Conservation (phyloP, 2,888 invertebrate genomes). For the Nomada goodeniana region DNA sequence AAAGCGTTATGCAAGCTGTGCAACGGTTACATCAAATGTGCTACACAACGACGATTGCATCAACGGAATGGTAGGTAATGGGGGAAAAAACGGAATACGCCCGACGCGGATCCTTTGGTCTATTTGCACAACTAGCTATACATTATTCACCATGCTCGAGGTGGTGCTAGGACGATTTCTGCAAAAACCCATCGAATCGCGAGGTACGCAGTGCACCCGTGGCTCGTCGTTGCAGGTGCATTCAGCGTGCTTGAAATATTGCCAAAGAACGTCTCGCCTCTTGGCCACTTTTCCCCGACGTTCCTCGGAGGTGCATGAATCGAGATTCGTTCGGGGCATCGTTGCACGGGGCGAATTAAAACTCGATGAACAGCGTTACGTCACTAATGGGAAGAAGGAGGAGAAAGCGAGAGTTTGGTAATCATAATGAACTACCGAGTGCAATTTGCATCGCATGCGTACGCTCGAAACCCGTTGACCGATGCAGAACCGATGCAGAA, state of each 20-base stretch:
- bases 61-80: background rate
- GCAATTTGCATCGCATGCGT: background rate
- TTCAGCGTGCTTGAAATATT: background rate
- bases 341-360: background rate
- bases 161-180: slow-evolving; percentile 10
- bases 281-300: too few relatives aligned
- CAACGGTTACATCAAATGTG: slow-evolving; percentile 18
- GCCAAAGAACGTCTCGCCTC: background rate
- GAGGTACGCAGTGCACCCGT: background rate
- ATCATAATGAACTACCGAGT: background rate
- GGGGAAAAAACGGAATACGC: background rate
- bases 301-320: too few relatives aligned
- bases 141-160: slow-evolving; percentile 2
- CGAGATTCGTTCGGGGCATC: background rate
- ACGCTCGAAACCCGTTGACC: background rate
- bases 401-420: slow-evolving; percentile 25
- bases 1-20: slow-evolving; percentile 23
- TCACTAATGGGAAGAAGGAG: background rate
- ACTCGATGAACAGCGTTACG: background rate
- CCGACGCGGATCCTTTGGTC: slow-evolving; percentile 2
- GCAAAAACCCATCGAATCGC: background rate
- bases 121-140: slow-evolving; percentile 26
- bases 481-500: background rate
- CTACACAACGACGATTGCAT: slow-evolving; percentile 6
- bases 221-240: background rate